Conservation (phyloP, 2,888 invertebrate species). For the Schizotus pectinicornis region DNA sequence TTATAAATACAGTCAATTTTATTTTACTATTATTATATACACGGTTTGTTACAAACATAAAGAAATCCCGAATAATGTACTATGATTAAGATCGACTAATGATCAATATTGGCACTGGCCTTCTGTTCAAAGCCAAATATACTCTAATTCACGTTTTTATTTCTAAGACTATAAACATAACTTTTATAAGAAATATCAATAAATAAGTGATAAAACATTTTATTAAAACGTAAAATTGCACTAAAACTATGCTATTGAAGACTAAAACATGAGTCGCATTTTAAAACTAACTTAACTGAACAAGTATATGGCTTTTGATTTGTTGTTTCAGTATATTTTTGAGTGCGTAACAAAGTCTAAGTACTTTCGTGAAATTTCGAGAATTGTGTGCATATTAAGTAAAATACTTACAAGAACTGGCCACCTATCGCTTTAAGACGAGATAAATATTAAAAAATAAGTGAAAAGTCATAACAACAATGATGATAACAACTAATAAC, state of each 20-base stretch:
- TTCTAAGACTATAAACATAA: constrained; percentile 36
- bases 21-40: constrained; percentile 52
- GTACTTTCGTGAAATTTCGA: constrained; percentile 20
- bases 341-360: constrained; percentile 14
- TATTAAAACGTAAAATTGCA: constrained; percentile 40
- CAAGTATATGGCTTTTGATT: constrained; percentile 21
- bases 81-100: constrained; percentile 35
- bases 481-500: constrained; percentile 49
- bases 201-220: constrained; percentile 34
- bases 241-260: constrained; percentile 38
- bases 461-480: constrained; percentile 39
- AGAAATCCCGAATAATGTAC: constrained; percentile 41
- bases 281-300: constrained; percentile 16
- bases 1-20: constrained; percentile 54
- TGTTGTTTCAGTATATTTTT: constrained; percentile 3
- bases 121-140: constrained; percentile 37
- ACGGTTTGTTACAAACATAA: constrained; percentile 51
- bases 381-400: constrained; percentile 30
- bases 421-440: constrained; percentile 35
- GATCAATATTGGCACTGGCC: constrained; percentile 48
- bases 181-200: constrained; percentile 35
- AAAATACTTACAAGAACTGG: constrained; percentile 43
- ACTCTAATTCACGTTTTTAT: constrained; percentile 34
- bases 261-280: constrained; percentile 20
- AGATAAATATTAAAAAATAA: constrained; percentile 42